Evolutionary conservation across 37 sponge, comb jelly and placozoan species (phyloP).

Genomic region (Bolinopsis microptera): DNA sequence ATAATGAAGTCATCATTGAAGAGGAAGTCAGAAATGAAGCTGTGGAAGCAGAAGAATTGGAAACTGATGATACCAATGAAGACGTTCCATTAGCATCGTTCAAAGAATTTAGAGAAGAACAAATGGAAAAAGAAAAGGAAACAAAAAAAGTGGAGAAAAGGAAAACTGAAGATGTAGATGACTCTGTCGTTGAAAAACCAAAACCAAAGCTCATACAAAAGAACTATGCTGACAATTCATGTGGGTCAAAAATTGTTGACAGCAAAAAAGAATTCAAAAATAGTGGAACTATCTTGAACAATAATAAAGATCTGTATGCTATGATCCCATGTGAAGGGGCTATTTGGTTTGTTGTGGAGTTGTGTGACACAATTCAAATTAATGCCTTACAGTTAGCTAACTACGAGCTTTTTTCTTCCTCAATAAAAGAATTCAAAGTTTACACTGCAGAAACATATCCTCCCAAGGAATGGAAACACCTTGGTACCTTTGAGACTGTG

Average conservation of each 20-base stretch:
- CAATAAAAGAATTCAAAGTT: constrained; percentile 47
- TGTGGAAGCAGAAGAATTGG: background rate
- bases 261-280: constrained; percentile 52
- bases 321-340: constrained; percentile 59
- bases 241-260: constrained; percentile 56
- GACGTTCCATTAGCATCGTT: constrained; percentile 3
- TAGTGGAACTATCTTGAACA: constrained; percentile 36
- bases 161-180: background rate
- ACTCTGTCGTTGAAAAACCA: background rate
- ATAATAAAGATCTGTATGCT: constrained; percentile 48
- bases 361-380: constrained; percentile 64
- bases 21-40: background rate
- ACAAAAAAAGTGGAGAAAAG: background rate
- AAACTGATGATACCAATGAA: background rate
- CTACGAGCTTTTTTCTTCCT: constrained; percentile 40
- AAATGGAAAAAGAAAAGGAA: constrained; percentile 41
- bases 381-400: constrained; percentile 42
- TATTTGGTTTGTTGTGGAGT: constrained; percentile 61
- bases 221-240: constrained; percentile 44
- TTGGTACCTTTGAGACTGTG: constrained; percentile 42
- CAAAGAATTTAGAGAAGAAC: constrained; percentile 44
- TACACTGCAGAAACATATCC: constrained; percentile 48
- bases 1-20: background rate
- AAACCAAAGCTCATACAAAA: constrained; percentile 57
- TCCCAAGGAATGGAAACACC: constrained; percentile 32